Evolutionary conservation across 2,797 vertebrate genomes (phyloP).

Genomic region (Cossypha heuglini): DNA sequence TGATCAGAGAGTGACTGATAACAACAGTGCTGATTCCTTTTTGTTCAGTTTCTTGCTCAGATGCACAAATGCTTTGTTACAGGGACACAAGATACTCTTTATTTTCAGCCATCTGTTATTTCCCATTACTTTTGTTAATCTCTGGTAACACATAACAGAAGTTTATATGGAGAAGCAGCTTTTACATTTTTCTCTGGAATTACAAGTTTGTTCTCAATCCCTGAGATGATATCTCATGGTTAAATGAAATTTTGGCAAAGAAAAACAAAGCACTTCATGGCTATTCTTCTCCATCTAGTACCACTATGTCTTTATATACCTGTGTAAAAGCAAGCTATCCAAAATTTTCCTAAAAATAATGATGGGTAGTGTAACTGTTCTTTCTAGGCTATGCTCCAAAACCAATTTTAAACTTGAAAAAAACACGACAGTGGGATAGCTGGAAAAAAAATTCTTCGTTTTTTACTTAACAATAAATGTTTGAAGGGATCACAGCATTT

Average conservation of each 20-base stretch:
- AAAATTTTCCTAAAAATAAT: conserved; percentile 7
- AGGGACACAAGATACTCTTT: rapidly evolving
- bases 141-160: background rate
- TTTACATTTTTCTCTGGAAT: background rate
- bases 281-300: background rate
- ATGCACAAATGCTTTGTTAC: background rate
- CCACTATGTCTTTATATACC: background rate
- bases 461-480: background rate
- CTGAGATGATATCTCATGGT: background rate
- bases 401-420: background rate
- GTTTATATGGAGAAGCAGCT: background rate
- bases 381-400: background rate
- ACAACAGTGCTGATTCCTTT: background rate
- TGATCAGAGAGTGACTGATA: background rate
- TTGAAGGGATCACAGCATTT: conserved; percentile 10
- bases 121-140: background rate
- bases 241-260: background rate
- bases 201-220: background rate
- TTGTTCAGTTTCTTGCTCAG: background rate
- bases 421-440: background rate
- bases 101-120: background rate
- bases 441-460: background rate
- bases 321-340: background rate
- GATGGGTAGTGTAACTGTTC: background rate
- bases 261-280: background rate